These are phyloP conservation scores for Eurytoma adleriae DNA, from an alignment of 2,888 invertebrate species.

Conservation along the genomic window DNA sequence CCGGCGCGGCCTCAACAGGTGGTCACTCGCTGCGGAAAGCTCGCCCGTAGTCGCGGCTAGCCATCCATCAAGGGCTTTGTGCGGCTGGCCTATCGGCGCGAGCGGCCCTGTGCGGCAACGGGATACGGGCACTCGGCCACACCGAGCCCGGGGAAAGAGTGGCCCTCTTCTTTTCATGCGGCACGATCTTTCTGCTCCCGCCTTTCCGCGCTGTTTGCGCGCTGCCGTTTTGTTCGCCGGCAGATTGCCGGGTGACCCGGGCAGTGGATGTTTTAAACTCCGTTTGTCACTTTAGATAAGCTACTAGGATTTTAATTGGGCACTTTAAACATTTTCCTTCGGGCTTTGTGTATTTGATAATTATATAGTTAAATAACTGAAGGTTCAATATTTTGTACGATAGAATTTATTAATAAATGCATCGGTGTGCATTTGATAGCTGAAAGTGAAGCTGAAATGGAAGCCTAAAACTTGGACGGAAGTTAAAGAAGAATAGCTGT, in stretches of 20 bases:
- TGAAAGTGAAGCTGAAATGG: too few species aligned
- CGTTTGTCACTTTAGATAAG: too few species aligned
- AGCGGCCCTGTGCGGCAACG: background rate
- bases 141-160: slow-evolving; percentile 2
- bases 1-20: slow-evolving; percentile 71
- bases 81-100: slow-evolving; percentile 49
- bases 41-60: slow-evolving; percentile 68
- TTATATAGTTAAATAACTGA: too few species aligned
- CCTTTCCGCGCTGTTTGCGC: slow-evolving; percentile 1
- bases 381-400: too few species aligned
- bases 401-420: too few species aligned
- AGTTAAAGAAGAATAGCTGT: background rate
- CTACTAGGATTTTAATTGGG: too few species aligned
- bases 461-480: background rate
- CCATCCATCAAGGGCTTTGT: slow-evolving; percentile 76
- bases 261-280: too few species aligned
- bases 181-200: background rate
- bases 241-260: too few species aligned
- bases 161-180: background rate
- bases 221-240: too few species aligned
- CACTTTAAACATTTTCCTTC: too few species aligned
- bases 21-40: slow-evolving; percentile 70
- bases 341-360: too few species aligned
- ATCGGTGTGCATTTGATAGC: too few species aligned
- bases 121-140: slow-evolving; percentile 9